phyloP scores from a whole-genome alignment of 2,113 vertebrate genomes.

The Elgaria multicarinata region DNA sequence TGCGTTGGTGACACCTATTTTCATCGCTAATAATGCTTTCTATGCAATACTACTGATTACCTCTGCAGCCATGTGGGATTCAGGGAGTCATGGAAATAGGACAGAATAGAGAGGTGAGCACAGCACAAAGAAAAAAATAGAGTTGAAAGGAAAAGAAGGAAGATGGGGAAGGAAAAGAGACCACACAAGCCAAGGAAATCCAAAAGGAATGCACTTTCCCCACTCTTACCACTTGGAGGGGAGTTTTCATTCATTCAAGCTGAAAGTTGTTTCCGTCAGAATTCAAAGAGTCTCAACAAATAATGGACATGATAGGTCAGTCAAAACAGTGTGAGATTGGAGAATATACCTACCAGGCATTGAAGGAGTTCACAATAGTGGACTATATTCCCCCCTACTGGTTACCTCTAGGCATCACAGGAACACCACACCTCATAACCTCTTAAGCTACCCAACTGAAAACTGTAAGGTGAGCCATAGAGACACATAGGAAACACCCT shows the following conservation, averaged over 20 bases:
- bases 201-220: neutral
- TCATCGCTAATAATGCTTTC: neutral
- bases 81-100: neutral
- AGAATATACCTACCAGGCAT: neutral
- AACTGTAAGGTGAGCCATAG: neutral
- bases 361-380: neutral
- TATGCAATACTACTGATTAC: neutral
- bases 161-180: neutral
- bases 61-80: neutral
- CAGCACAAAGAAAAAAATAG: neutral
- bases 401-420: neutral
- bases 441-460: neutral
- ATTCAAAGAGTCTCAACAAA: neutral
- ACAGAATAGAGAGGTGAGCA: neutral
- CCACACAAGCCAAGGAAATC: neutral
- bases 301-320: neutral
- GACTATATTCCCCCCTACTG: neutral
- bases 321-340: neutral
- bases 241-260: neutral
- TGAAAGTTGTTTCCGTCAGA: neutral
- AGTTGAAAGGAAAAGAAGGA: neutral
- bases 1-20: neutral
- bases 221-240: neutral
- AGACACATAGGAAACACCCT: neutral
- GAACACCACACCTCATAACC: neutral